Evolutionary conservation across 2,888 invertebrate species (phyloP), one percentile per base, ranked within the genome.

Genomic region (Drosophila mimica): DNA sequence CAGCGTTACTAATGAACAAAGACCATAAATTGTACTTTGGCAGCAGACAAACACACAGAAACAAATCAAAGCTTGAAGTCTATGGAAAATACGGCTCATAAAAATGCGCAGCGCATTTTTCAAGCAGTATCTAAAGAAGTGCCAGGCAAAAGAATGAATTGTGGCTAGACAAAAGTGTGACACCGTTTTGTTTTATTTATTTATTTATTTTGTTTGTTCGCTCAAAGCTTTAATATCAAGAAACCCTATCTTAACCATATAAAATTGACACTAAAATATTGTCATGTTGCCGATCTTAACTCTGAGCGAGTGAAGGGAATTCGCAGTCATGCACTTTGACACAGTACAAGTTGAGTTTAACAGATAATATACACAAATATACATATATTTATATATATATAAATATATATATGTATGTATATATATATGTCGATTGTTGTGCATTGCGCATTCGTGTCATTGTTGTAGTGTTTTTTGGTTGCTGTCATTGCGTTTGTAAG

Each of bases 401-500:
- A 31, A 3, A 33, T 28, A n/a, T 17, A 20, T 11, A 17, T 17
- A 79, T 62, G 20, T 56, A 7, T 4, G 36, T 15, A 31, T n/a
- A 33, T 38, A 4, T 25, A 59, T 65, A 5, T 73, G 82, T 81
- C 77, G 82, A 78, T 81, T 82, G 66, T 67, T 74, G 73, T 57
- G 62, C 58, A 74, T 85, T 74, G 78, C 82, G 74, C 79, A 74
- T 69, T 60, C 57, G 33, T 62, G 52, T 53, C 67, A 67, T 53
- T 78, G 33, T 65, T 66, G 54, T 31, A 33, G 49, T 60, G 31
- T 40, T 51, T 11, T 54, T 64, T 65, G 52, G 57, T 58, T 69
- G 61, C 79, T 78, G 78, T 82, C 79, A 82, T 82, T 79, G 79
- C 76, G 79, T 82, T 82, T 75, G 80, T 75, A 66, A 76, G 66